Percentiles rank a stretch among this genome's conserved stretches.
phyloP scores from a whole-genome alignment of 2,888 invertebrate genomes.

The Anaspis maculata region DNA sequence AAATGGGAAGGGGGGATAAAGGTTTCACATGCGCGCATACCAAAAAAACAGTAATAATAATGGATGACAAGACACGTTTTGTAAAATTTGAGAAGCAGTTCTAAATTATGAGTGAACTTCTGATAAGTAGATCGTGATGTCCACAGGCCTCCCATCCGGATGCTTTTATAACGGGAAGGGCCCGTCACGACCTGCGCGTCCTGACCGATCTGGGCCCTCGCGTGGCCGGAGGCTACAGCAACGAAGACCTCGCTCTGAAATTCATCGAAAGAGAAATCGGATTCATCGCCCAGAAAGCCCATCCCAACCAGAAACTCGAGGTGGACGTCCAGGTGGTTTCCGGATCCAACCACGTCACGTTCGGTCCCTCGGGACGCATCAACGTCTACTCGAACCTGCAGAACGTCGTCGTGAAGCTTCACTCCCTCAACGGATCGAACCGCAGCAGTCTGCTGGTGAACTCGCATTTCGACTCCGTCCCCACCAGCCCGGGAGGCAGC shows the following conservation, averaged over 20 bases:
- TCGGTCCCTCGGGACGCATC: constrained; percentile 67
- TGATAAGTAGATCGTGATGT: no score
- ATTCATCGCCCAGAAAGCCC: constrained; percentile 45
- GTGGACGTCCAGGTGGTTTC: constrained; percentile 58
- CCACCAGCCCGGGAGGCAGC: constrained; percentile 81
- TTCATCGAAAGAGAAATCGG: constrained; percentile 50
- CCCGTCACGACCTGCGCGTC: constrained; percentile 52
- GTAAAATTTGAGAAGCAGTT: no score
- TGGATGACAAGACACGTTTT: no score
- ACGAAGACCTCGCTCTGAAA: constrained; percentile 64
- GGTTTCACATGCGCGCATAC: no score
- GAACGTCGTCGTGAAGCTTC: constrained; percentile 69
- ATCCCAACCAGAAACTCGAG: constrained; percentile 50
- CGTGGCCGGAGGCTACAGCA: constrained; percentile 70
- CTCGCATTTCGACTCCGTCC: constrained; percentile 86
- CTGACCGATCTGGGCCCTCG: constrained; percentile 61
- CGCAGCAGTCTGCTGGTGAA: constrained; percentile 71
- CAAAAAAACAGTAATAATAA: no score
- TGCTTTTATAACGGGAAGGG: constrained; percentile 61
- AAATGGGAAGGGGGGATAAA: no score
- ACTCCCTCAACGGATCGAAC: constrained; percentile 45
- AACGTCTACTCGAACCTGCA: constrained; percentile 75
- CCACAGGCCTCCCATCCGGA: no score
- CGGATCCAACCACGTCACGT: constrained; percentile 69
- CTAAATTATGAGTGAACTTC: no score